Evolutionary conservation across 53 echinoderm and acorn worm species (phyloP).

Genomic region (Echinometra lucunter): DNA sequence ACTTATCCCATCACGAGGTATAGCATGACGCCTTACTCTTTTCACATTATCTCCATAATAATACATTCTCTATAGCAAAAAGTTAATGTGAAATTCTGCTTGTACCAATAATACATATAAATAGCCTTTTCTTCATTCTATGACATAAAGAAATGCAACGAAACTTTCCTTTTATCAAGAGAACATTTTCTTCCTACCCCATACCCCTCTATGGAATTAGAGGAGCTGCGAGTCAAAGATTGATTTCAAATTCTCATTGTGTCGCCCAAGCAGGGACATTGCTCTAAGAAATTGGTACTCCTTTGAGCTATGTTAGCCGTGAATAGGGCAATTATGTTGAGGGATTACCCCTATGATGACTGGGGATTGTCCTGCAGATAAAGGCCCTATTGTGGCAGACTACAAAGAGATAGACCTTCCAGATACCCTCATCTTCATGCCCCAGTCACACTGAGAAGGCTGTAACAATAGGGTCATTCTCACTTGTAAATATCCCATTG

Average conservation of each 20-base stretch:
- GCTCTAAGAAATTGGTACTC: conserved; percentile 22
- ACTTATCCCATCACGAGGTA: background rate
- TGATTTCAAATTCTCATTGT: background rate
- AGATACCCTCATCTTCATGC: background rate
- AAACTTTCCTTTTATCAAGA: background rate
- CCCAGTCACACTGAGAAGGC: too few relatives aligned
- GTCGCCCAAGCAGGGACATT: background rate
- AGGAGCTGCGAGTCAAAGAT: background rate
- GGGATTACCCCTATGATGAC: conserved; percentile 36
- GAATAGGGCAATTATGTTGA: conserved; percentile 42
- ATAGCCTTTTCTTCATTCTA: background rate
- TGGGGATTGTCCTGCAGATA: conserved; percentile 9
- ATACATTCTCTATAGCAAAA: background rate
- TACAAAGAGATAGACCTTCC: background rate
- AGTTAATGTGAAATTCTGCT: background rate
- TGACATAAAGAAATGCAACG: background rate
- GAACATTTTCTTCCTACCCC: background rate
- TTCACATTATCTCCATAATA: background rate
- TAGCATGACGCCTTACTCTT: background rate
- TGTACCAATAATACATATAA: background rate
- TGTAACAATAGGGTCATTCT: too few relatives aligned
- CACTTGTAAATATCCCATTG: too few relatives aligned
- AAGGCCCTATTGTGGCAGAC: background rate
- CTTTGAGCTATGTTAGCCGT: conserved; percentile 25
- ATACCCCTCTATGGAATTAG: background rate